Evolutionary conservation across 2,888 invertebrate genomes (phyloP), one percentile per base, ranked within the genome.

Genomic region (Napeogenes inachia): DNA sequence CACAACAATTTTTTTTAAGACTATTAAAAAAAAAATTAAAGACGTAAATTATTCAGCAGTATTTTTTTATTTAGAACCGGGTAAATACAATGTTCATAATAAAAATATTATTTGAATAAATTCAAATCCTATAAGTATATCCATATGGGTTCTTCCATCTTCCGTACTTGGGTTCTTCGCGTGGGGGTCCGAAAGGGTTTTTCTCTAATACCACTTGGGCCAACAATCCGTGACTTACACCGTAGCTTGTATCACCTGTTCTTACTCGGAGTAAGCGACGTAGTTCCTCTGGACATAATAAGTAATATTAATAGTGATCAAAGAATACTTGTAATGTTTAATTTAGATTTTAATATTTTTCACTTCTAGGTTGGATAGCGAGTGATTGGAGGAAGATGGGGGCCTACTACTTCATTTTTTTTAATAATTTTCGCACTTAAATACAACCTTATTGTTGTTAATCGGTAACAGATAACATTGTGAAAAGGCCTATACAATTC

Each of bases 201-300:
- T 81, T 76, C 38, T 89, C 82, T 10, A 91, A 73, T 1, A 92
- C 77, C 32, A 89, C 85, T 58, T 76, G 71, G 0, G 77, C 91
- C 6, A 91, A 74, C 2, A 90, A 73, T 0, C 88, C 82, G 68
- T 91, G 88, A 50, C 70, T 65, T 5, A 79, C 77, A 21, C 75
- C 75, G 71, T 91, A 91, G 0, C 82, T 79, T 0, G 89, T 84
- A 4, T 86, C 85, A 0, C 91, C 91, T 0, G 91, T 88, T 12
- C 72, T 77, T 6, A 89, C 79, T 55, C 91, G 85, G 12, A 89
- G 71, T n/a, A 91, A 91, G 5, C 82, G 79, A 4, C 86, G 83
- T 0, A 89, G 80, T 54, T 89, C 83, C 67, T 70, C 89, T 89
- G 79, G 0, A 56, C 21, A 8, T 30, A 50, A 5, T 5, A 50